Evolutionary conservation across 2,888 invertebrate genomes (phyloP), one percentile per base, ranked within the genome.

Genomic region (Pocota personata): DNA sequence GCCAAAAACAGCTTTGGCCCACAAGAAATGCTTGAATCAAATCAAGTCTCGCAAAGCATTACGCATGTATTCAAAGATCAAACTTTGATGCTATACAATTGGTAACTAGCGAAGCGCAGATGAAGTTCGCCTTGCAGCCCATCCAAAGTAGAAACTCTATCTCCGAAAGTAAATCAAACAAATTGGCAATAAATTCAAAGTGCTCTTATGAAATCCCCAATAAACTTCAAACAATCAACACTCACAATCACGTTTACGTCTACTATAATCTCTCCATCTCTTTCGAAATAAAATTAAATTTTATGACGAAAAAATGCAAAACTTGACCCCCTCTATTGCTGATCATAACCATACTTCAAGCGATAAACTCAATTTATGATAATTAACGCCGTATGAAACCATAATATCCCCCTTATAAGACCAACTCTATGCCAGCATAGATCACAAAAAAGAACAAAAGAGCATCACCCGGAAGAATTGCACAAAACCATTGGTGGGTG

Each of bases 111-210:
- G 19, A 46, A 46, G 19, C 46, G 19, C 19, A 19, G 8, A 1
- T 40, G 7, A n/a, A 60, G 24, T 8, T 21, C 21, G 40, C 58
- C 7, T 27, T 7, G 10, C 27, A 43, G 6, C 0, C 14, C 58
- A 7, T 14, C 35, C 3, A 27, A 60, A 40, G 60, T 40, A 30
- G 62, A 62, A 62, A 24, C 62, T 6, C 4, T 12, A 62, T 40
- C 46, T 43, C 12, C 2, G 30, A 43, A 46, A 14, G 30, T 62
- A 46, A 62, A 62, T 62, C 62, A 62, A 46, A 16, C 43, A 30
- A 62, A 62, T 62, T 30, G 62, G 16, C 46, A 43, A 62, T 62
- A 62, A 62, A 62, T 43, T 30, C 19, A 14, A 40, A 21, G 24
- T 35, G 40, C 58, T 24, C 58, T 40, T 40, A 24, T 40, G 58